phyloP scores from a whole-genome alignment of 2,113 vertebrate species.

The Kryptolebias marmoratus region DNA sequence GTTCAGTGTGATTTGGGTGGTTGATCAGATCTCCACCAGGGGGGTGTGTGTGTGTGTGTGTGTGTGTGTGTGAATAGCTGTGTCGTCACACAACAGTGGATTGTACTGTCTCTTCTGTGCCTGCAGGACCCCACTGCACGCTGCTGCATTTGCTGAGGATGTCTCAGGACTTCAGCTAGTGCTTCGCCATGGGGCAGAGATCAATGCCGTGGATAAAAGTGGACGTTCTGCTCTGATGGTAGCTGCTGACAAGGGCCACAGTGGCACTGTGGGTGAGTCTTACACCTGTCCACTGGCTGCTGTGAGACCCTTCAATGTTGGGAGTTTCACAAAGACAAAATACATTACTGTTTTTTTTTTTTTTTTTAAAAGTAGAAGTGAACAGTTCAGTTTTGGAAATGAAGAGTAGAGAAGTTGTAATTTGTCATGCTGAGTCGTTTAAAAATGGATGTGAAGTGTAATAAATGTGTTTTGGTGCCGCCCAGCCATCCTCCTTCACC shows the following conservation, averaged over 20 bases:
- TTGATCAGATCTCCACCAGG: neutral
- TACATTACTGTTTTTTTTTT: too few species aligned
- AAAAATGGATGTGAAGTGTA: neutral
- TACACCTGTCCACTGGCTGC: neutral
- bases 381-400: too few species aligned
- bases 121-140: slow-evolving; percentile 93
- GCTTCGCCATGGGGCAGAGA: slow-evolving; percentile 90
- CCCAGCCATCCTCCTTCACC: slow-evolving; percentile 92
- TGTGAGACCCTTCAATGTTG: neutral
- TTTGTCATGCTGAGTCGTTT: neutral
- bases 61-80: neutral
- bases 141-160: slow-evolving; percentile 94
- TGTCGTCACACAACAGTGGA: neutral
- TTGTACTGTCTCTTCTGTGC: slow-evolving; percentile 1
- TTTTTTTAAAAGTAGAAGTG: neutral
- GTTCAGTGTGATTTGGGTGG: too few species aligned
- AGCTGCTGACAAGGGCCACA: slow-evolving; percentile 93
- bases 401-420: too few species aligned
- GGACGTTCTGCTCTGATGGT: slow-evolving; percentile 95
- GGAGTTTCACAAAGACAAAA: neutral
- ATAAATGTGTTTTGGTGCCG: slow-evolving; percentile 10
- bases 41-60: neutral
- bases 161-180: slow-evolving; percentile 92
- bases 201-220: slow-evolving; percentile 87
- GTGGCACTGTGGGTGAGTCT: slow-evolving; percentile 88